phyloP scores from a whole-genome alignment of 2,113 vertebrate genomes.

The Taxidea taxus region DNA sequence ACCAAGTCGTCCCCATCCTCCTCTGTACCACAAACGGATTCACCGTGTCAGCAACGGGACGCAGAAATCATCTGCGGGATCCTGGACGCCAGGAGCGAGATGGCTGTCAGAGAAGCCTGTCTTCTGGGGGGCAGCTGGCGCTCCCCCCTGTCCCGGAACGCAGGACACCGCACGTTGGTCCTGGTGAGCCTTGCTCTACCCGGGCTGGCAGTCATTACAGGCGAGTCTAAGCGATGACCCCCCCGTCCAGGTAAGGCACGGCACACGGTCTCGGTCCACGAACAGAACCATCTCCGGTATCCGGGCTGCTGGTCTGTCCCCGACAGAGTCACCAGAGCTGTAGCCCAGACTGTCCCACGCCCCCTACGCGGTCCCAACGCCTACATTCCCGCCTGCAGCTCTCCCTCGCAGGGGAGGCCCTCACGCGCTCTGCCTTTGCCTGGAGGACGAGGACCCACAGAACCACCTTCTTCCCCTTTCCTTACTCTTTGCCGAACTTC shows the following conservation, averaged over 20 bases:
- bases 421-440: too few species aligned
- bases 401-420: background rate
- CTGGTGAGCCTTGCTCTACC: background rate
- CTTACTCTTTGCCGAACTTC: background rate
- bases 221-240: rapidly evolving
- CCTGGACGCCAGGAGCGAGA: background rate
- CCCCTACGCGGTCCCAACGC: rapidly evolving
- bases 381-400: too few species aligned
- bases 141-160: too few species aligned
- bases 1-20: background rate
- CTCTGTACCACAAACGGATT: background rate
- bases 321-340: rapidly evolving
- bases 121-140: too few species aligned
- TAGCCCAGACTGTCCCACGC: background rate
- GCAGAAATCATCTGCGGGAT: rapidly evolving
- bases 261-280: background rate
- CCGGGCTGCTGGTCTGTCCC: background rate
- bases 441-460: background rate
- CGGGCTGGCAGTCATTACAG: background rate
- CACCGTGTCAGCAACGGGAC: background rate
- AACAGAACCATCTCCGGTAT: background rate
- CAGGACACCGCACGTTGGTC: too few species aligned
- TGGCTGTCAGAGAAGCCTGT: too few species aligned
- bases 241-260: background rate
- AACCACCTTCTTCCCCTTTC: background rate